Conservation (phyloP, 2,797 vertebrate genomes). For the Synanceia verrucosa region DNA sequence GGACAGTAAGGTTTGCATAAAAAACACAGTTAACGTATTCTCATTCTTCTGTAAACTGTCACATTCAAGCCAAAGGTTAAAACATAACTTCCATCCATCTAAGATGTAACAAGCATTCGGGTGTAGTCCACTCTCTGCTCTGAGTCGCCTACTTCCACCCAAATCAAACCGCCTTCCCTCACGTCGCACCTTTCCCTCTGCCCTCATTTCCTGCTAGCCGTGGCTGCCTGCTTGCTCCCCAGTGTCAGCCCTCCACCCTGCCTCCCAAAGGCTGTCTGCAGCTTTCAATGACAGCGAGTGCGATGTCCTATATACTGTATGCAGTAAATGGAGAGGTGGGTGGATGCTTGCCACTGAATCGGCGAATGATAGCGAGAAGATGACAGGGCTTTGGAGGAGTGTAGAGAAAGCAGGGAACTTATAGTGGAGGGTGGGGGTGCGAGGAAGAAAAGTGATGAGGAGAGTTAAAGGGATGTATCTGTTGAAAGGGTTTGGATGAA, state of each 20-base stretch:
- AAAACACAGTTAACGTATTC: neutral
- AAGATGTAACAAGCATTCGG: neutral
- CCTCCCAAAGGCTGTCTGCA: slow-evolving; percentile 57
- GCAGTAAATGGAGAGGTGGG: slow-evolving; percentile 74
- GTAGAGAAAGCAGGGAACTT: slow-evolving; percentile 32
- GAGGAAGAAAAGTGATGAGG: slow-evolving; percentile 13
- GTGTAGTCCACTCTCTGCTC: neutral
- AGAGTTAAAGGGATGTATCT: slow-evolving; percentile 35
- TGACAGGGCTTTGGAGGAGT: slow-evolving; percentile 69
- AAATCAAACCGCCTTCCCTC: slow-evolving; percentile 1
- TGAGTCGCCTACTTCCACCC: neutral
- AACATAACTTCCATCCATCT: neutral
- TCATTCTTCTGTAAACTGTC: neutral
- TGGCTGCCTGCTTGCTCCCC: slow-evolving; percentile 45
- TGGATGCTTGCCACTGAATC: slow-evolving; percentile 68
- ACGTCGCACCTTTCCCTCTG: slow-evolving; percentile 34
- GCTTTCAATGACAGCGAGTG: slow-evolving; percentile 61
- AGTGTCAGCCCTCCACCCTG: slow-evolving; percentile 50
- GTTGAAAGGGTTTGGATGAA: slow-evolving; percentile 48
- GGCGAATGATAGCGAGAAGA: slow-evolving; percentile 62
- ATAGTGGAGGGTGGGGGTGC: neutral
- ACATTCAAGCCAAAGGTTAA: neutral
- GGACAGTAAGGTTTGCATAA: neutral
- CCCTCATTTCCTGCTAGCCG: slow-evolving; percentile 48
- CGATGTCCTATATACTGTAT: slow-evolving; percentile 72